Evolutionary conservation across 1,140 invertebrate species (phyloP), one percentile per base, ranked within the genome.

Genomic region (Aphelenchoides besseyi): DNA sequence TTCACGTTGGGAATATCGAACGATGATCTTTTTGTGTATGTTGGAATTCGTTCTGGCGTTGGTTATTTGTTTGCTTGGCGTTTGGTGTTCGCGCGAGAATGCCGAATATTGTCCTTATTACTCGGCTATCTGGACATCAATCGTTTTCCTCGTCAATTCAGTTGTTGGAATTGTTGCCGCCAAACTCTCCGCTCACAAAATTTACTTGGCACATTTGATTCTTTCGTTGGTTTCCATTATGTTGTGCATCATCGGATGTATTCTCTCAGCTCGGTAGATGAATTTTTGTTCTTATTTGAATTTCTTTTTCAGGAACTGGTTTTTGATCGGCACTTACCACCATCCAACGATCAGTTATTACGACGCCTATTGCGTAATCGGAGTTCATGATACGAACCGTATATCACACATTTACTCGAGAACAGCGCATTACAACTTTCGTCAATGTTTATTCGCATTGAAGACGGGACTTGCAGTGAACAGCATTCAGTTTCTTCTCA

Each of bases 391-490:
- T 54, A 59, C 79, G 12, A 62, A 64, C 33, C 64, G 80, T 30
- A 80, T 82, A 61, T 71, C 70, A 16, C 78, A 82, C 67, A 82
- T 82, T 59, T 82, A 74, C 36, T 70, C 75, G 3, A 72, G 82
- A 52, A 74, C 78, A 73, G 73, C 82, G 52, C 57, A 82, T 61
- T 82, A 82, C 57, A 77, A 82, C 48, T 82, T 82, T 55, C 28
- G 33, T n/a, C 59, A 78, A 33, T 82, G 80, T 69, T 59, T 82
- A 18, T 81, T 73, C 69, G 68, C 73, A 30, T 52, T 82, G 37
- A 82, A 82, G 64, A 70, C 80, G 33, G 80, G 80, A n/a, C 70
- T 82, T 28, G 78, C 80, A 23, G 74, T 82, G 16, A 82, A 81
- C 69, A 72, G 71, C 23, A 63, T 82, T 9, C 80, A 82, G 62